phyloP scores from a whole-genome alignment of 2,797 vertebrate genomes.

The Clarias pachynema region DNA sequence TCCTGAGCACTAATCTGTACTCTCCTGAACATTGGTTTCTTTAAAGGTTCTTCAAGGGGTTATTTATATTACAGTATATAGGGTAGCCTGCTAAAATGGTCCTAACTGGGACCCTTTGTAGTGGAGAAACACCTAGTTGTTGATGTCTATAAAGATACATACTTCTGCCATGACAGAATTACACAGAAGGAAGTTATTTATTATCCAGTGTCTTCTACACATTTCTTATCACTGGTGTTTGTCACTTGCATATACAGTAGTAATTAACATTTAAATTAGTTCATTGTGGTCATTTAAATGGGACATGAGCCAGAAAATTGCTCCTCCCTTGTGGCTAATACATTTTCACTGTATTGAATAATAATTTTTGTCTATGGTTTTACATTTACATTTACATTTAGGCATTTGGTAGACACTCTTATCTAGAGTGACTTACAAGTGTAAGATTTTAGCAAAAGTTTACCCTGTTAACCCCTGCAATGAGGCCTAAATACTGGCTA shows the following conservation, averaged over 20 bases:
- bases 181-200: background rate
- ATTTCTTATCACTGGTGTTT: background rate
- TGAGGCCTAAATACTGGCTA: background rate
- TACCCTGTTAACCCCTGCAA: background rate
- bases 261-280: background rate
- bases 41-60: background rate
- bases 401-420: no score
- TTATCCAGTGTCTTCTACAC: background rate
- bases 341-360: background rate
- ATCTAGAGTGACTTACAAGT: no score
- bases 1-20: background rate
- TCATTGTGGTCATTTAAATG: background rate
- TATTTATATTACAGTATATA: background rate
- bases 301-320: background rate
- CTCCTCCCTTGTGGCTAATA: background rate
- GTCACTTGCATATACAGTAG: background rate
- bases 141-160: background rate
- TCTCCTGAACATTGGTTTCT: background rate
- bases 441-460: no score
- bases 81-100: background rate
- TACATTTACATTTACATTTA: background rate
- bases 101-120: background rate
- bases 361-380: background rate
- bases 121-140: background rate
- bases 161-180: background rate